Conservation (phyloP, 2,888 invertebrate species). For the Apamea crenata region DNA sequence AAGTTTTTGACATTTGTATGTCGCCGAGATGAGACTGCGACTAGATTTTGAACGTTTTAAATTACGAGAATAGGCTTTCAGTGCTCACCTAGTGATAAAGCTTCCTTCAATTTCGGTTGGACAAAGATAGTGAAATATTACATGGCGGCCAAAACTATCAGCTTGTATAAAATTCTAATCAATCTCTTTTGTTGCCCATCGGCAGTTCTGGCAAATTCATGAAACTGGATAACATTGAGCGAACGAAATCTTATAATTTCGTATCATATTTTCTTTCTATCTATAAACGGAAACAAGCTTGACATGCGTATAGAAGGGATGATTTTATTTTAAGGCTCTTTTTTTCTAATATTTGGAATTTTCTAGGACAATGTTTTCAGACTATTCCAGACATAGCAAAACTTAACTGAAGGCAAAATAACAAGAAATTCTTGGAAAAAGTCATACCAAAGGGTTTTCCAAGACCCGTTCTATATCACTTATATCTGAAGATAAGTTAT, state of each 20-base stretch:
- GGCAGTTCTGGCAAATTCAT: conserved; percentile 2
- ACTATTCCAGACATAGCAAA: neutral
- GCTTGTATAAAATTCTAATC: conserved; percentile 31
- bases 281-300: neutral
- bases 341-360: neutral
- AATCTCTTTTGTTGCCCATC: conserved; percentile 20
- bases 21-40: no score
- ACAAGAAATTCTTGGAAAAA: neutral
- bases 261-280: neutral
- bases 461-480: neutral
- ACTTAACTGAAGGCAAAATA: neutral
- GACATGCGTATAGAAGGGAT: neutral
- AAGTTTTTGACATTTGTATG: no score
- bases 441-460: neutral
- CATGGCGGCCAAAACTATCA: neutral
- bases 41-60: no score
- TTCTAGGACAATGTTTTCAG: neutral
- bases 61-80: no score
- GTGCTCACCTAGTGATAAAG: neutral
- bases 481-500: conserved; percentile 11
- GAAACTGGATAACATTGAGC: neutral
- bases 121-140: neutral
- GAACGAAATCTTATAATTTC: neutral
- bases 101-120: neutral
- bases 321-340: neutral